phyloP scores from a whole-genome alignment of 2,888 invertebrate genomes.

The Lucinisca nassula region DNA sequence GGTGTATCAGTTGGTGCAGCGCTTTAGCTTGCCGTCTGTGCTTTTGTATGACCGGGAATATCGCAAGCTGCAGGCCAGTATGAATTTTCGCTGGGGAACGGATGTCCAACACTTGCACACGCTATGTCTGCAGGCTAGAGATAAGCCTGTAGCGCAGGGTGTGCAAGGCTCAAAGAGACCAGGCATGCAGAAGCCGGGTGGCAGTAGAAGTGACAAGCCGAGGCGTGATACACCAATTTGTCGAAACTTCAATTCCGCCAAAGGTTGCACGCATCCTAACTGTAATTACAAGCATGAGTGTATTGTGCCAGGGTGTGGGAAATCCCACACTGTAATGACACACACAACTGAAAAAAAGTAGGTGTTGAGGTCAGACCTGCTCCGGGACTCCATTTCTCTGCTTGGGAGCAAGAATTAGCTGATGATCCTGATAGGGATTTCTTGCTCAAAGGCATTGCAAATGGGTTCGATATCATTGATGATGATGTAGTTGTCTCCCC shows the following conservation, averaged over 20 bases:
- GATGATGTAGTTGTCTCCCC: too few species aligned
- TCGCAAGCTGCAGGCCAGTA: background rate
- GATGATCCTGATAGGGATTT: too few species aligned
- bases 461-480: too few species aligned
- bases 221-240: background rate
- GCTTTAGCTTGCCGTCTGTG: background rate
- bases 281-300: slow-evolving; percentile 4
- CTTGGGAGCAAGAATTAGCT: too few species aligned
- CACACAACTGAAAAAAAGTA: background rate
- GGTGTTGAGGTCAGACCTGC: too few species aligned
- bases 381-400: too few species aligned
- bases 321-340: background rate
- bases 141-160: background rate
- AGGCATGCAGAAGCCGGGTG: background rate
- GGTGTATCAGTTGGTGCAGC: background rate
- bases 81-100: background rate
- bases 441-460: too few species aligned
- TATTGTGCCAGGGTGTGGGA: background rate
- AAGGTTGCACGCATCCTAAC: background rate
- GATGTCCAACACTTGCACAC: slow-evolving; percentile 6
- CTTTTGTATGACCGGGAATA: slow-evolving; percentile 7
- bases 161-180: background rate
- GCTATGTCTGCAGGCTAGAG: background rate
- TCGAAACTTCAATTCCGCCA: background rate
- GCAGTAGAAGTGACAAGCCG: background rate